phyloP scores from a whole-genome alignment of 1,140 invertebrate genomes.

The Calliphora vicina region DNA sequence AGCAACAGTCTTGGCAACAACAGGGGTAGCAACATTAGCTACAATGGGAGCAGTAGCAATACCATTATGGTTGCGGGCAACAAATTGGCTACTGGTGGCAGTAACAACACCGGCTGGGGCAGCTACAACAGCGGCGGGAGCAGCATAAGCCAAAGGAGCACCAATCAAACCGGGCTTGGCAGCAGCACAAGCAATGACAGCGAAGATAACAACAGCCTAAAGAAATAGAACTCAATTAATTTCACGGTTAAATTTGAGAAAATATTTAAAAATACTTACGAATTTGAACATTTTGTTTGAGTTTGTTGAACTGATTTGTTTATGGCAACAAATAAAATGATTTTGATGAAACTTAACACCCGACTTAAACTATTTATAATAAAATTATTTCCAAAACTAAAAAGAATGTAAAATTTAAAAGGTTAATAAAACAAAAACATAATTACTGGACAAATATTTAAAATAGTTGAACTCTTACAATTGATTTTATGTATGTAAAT shows the following conservation, averaged over 20 bases:
- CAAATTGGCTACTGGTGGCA: conserved; percentile 64
- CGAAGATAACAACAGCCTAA: conserved; percentile 28
- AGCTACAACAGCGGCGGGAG: conserved; percentile 39
- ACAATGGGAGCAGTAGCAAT: conserved; percentile 46
- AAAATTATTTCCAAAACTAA: not conserved
- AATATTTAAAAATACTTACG: not conserved
- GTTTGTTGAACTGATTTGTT: not conserved
- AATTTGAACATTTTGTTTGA: not conserved
- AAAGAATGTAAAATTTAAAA: too few species aligned
- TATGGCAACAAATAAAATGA: not conserved
- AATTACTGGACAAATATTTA: too few species aligned
- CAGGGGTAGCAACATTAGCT: conserved; percentile 36
- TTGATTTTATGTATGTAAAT: too few species aligned
- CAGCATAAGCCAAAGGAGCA: conserved; percentile 49
- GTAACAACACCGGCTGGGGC: conserved; percentile 60
- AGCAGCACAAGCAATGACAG: conserved; percentile 34
- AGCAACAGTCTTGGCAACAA: not conserved
- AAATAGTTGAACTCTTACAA: too few species aligned
- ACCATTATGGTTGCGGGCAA: conserved; percentile 64
- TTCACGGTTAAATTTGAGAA: too few species aligned
- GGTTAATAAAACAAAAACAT: too few species aligned
- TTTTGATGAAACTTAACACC: too few species aligned
- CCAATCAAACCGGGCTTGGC: conserved; percentile 36
- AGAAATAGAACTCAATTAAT: not conserved
- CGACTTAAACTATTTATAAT: not conserved